Evolutionary conservation across 2,797 vertebrate genomes (phyloP).

Genomic region (Urosaurus nigricauda): DNA sequence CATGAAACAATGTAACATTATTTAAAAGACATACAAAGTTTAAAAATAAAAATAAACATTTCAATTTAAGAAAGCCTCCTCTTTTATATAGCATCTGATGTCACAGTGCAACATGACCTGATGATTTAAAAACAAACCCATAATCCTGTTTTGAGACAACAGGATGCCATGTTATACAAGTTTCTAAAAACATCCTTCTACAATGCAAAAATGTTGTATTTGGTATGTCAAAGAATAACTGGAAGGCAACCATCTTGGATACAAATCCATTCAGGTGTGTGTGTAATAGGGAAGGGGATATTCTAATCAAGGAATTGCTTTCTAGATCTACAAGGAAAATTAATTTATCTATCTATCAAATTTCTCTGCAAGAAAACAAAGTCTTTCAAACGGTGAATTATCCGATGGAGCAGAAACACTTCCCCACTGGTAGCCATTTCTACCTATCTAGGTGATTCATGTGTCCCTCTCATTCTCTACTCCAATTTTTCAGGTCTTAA

Average conservation of each 20-base stretch:
- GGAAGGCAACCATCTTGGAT: conserved; percentile 18
- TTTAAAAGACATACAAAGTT: too few species aligned
- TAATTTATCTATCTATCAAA: too few species aligned
- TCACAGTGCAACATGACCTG: conserved; percentile 64
- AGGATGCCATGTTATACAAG: conserved; percentile 65
- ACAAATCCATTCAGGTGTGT: conserved; percentile 28
- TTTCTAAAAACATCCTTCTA: conserved; percentile 51
- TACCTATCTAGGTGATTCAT: too few species aligned
- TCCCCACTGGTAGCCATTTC: too few species aligned
- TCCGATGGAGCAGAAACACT: too few species aligned
- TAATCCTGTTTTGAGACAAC: conserved; percentile 58
- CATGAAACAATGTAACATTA: too few species aligned
- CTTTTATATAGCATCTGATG: conserved; percentile 52
- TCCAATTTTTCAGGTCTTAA: too few species aligned
- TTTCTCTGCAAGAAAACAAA: too few species aligned
- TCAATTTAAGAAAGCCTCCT: too few species aligned
- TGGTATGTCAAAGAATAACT: conserved; percentile 41
- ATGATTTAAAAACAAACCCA: conserved; percentile 48
- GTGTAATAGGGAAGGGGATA: conserved; percentile 30
- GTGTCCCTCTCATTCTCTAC: too few species aligned
- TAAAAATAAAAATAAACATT: too few species aligned
- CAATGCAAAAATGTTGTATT: conserved; percentile 56
- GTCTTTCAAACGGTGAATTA: too few species aligned
- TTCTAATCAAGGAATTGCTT: not conserved
- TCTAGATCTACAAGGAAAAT: not conserved